Evolutionary conservation across 2,797 vertebrate species (phyloP).

Genomic region (Sebastes trivittatus): DNA sequence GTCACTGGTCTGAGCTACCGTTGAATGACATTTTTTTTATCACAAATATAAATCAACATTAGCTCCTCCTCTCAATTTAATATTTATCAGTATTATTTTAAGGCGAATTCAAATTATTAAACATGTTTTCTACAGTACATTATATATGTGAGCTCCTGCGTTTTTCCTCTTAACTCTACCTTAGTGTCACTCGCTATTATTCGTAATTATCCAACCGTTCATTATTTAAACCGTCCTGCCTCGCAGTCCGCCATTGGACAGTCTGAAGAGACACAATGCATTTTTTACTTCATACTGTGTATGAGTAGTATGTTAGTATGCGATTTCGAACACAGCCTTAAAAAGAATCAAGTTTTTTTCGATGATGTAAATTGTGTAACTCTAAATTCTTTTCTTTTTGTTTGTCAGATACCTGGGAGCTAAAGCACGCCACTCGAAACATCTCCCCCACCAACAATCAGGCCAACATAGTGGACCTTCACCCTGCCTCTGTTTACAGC

Average conservation of each 20-base stretch:
- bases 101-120: not conserved
- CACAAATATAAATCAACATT: not conserved
- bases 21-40: not conserved
- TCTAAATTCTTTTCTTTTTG: not conserved
- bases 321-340: too few relatives aligned
- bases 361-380: not conserved
- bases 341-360: not conserved
- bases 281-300: not conserved
- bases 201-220: not conserved
- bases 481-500: constrained; percentile 96
- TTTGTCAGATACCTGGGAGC: constrained; percentile 92
- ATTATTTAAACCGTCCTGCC: not conserved
- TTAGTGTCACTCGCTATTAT: not conserved
- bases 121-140: not conserved
- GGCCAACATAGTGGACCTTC: constrained; percentile 97
- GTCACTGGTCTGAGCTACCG: rapidly evolving
- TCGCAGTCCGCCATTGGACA: not conserved
- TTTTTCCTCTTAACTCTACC: too few relatives aligned
- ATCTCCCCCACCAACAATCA: constrained; percentile 98
- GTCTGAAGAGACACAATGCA: not conserved
- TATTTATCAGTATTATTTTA: not conserved
- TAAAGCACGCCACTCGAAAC: constrained; percentile 96
- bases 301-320: not conserved
- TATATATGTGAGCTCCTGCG: not conserved
- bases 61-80: not conserved